These are phyloP conservation scores for Eleutherodactylus coqui DNA, from an alignment of 2,797 vertebrate genomes.

Conservation along the genomic window DNA sequence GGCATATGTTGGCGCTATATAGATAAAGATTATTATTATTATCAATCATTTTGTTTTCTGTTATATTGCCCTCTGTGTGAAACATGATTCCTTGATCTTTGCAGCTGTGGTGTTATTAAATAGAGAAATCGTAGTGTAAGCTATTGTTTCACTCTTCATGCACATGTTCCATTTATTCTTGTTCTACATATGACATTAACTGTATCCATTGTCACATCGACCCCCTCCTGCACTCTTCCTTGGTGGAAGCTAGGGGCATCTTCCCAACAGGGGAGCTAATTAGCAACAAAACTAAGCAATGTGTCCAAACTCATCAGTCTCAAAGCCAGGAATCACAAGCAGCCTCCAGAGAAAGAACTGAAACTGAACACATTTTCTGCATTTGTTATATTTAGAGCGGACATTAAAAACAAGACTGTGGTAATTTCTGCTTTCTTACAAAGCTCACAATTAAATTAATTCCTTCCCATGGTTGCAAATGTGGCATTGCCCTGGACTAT, in stretches of 20 bases:
- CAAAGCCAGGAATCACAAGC: conserved; percentile 51
- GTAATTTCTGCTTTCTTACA: conserved; percentile 4
- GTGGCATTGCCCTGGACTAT: not conserved
- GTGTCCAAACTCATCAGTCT: conserved; percentile 63
- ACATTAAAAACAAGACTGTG: conserved; percentile 32
- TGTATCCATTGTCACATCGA: conserved; percentile 10
- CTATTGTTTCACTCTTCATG: not conserved
- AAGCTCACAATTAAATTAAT: conserved; percentile 27
- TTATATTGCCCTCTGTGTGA: not conserved
- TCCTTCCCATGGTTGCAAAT: not conserved
- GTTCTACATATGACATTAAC: conserved; percentile 28
- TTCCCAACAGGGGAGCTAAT: conserved; percentile 63
- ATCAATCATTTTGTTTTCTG: not conserved
- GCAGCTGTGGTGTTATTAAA: not conserved
- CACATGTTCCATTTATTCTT: not conserved
- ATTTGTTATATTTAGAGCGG: conserved; percentile 55
- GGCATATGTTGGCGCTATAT: no score
- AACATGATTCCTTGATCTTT: not conserved
- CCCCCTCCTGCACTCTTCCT: conserved; percentile 45
- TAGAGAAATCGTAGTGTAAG: not conserved
- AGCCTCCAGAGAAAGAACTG: conserved; percentile 43
- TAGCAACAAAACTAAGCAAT: conserved; percentile 62
- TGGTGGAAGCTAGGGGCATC: conserved; percentile 59
- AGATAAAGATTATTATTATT: no score
- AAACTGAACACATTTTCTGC: conserved; percentile 44